phyloP scores from a whole-genome alignment of 1,140 invertebrate genomes.

The Lepidurus couesii region DNA sequence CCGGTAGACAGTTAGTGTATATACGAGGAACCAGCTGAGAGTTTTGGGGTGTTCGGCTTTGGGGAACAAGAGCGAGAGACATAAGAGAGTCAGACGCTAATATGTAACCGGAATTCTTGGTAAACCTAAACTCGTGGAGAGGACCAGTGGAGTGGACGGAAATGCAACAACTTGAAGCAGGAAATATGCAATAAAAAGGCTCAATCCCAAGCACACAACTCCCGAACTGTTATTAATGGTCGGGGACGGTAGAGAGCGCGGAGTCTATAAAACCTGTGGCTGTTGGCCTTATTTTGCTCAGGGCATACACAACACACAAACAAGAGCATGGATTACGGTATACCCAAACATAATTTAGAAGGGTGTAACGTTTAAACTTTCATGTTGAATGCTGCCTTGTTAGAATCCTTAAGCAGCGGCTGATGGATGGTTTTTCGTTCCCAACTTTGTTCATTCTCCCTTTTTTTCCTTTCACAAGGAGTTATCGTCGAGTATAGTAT shows the following conservation, averaged over 20 bases:
- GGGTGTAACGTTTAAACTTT: conserved; percentile 9
- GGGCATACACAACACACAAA: background rate
- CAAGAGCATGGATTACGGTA: background rate
- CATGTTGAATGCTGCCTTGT: conserved; percentile 15
- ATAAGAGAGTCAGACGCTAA: background rate
- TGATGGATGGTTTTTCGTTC: conserved; percentile 9
- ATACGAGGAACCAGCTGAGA: background rate
- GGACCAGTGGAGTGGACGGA: background rate
- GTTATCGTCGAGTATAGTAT: background rate
- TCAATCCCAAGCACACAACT: background rate
- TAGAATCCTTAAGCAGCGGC: conserved; percentile 15
- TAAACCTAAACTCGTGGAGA: background rate
- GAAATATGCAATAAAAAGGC: conserved; percentile 16
- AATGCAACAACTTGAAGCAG: conserved; percentile 19
- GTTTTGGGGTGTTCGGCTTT: too few species aligned
- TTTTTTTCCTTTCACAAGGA: background rate
- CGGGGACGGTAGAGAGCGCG: background rate
- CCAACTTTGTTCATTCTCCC: background rate
- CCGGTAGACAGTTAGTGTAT: background rate
- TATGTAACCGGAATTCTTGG: conserved; percentile 15
- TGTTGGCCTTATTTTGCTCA: background rate
- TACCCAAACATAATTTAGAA: background rate
- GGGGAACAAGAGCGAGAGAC: background rate
- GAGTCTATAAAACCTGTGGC: conserved; percentile 13
- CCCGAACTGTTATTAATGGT: conserved; percentile 14